Evolutionary conservation across 1,140 invertebrate genomes (phyloP), one percentile per base, ranked within the genome.

Genomic region (Drosophila sulfurigaster): DNA sequence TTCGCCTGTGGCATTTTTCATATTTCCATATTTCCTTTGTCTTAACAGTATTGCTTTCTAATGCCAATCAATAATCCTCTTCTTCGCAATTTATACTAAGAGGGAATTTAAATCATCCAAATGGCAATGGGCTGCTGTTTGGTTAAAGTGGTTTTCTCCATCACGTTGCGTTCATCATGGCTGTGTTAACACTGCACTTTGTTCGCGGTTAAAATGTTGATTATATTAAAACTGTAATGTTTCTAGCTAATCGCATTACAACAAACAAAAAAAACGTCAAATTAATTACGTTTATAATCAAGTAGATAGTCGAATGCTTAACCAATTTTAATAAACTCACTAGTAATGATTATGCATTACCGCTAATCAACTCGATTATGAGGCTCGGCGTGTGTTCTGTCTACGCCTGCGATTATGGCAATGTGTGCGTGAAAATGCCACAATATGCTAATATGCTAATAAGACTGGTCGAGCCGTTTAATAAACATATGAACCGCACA

Each of bases 311-410:
- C 56, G 41, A 69, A 49, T 72, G 65, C 35, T 35, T 54, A 67
- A 65, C 20, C 43, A 41, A 71, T 79, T 73, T 64, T 58, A 82
- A 87, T 78, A 69, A 77, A 82, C 68, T 59, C 30, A 56, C 56
- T 32, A 25, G 41, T 30, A 41, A 48, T 25, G 67, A n/a, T 43
- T 43, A 13, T 13, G 20, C 66, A 82, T 75, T 80, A 59, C 41
- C 48, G 83, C 83, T 87, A 88, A 87, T 87, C 83, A 87, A 88
- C 69, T 87, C 66, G 74, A 78, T 89, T 83, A 83, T 73, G 56
- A 30, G 70, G 28, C 30, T 75, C 49, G 56, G 46, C 20, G 20
- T 25, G 20, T 25, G 20, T 25, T 68, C 41, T 75, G 46, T 82
- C 60, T 78, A 75, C 60, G 70, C 25, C 73, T 60, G 56, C 45